A percentile compares a stretch with the other conserved stretches of the same genome.
phyloP scores from a whole-genome alignment of 2,888 invertebrate genomes.

The Rhamnusium bicolor region DNA sequence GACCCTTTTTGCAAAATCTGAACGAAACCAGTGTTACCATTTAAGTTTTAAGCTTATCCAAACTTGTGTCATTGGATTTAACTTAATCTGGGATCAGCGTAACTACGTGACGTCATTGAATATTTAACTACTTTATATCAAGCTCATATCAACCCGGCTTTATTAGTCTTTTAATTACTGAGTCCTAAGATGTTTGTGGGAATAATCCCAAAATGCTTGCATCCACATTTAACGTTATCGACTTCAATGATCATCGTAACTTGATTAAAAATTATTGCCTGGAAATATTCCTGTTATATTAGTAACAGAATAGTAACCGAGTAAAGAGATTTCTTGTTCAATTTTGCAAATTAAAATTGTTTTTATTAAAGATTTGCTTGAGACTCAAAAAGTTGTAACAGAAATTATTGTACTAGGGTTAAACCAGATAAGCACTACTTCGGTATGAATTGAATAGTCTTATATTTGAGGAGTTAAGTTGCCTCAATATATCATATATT shows the following conservation, averaged over 20 bases:
- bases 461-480: constrained; percentile 9
- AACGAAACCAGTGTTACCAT: constrained; percentile 38
- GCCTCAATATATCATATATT: constrained; percentile 1
- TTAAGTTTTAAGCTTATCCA: constrained; percentile 56
- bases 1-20: constrained; percentile 31
- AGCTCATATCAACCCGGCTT: constrained; percentile 28
- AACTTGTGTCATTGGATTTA: constrained; percentile 53
- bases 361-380: too few relatives aligned
- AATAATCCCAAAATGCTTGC: constrained; percentile 10
- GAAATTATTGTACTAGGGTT: too few relatives aligned
- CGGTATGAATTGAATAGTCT: background rate
- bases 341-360: background rate
- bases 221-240: constrained; percentile 20
- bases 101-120: constrained; percentile 57
- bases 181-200: constrained; percentile 18
- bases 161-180: constrained; percentile 34
- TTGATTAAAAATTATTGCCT: background rate
- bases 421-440: too few relatives aligned
- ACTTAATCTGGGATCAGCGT: constrained; percentile 35
- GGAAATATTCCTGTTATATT: background rate
- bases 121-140: constrained; percentile 51
- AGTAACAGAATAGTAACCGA: background rate
- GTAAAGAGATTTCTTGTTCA: background rate
- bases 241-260: background rate
- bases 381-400: background rate